Conservation (phyloP, 2,113 vertebrate species). For the Nymphicus hollandicus region DNA sequence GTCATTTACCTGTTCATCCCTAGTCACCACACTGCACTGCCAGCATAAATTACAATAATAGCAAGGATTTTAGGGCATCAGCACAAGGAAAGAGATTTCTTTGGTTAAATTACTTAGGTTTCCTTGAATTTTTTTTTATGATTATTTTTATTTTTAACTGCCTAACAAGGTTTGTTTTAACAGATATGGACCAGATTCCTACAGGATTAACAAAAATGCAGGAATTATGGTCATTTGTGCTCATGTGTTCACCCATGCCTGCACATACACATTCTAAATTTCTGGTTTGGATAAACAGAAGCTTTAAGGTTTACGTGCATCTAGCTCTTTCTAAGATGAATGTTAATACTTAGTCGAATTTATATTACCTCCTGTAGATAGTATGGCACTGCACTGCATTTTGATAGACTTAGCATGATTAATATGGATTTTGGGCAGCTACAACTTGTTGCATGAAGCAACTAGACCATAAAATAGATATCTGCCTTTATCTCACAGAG, state of each 20-base stretch:
- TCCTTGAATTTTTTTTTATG: not conserved
- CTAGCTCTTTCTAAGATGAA: not conserved
- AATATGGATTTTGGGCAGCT: not conserved
- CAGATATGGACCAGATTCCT: not conserved
- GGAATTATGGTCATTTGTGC: not conserved
- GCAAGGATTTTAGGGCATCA: not conserved
- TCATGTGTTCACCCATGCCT: not conserved
- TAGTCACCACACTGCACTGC: not conserved
- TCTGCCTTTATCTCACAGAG: not conserved
- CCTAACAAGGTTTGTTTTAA: not conserved
- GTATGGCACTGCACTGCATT: not conserved
- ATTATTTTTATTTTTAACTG: not conserved
- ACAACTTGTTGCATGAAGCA: not conserved
- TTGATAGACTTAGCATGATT: not conserved
- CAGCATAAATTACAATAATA: not conserved
- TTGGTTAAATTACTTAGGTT: not conserved
- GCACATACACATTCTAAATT: not conserved
- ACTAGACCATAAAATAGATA: conserved; percentile 1
- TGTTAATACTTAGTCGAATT: not conserved
- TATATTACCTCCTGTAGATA: not conserved
- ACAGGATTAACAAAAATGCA: not conserved
- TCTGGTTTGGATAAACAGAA: not conserved
- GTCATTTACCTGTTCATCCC: not conserved
- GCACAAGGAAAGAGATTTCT: not conserved
- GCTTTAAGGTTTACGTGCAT: not conserved